These are phyloP conservation scores for Pseudorasbora parva DNA, from an alignment of 2,113 vertebrate species.

Conservation along the genomic window DNA sequence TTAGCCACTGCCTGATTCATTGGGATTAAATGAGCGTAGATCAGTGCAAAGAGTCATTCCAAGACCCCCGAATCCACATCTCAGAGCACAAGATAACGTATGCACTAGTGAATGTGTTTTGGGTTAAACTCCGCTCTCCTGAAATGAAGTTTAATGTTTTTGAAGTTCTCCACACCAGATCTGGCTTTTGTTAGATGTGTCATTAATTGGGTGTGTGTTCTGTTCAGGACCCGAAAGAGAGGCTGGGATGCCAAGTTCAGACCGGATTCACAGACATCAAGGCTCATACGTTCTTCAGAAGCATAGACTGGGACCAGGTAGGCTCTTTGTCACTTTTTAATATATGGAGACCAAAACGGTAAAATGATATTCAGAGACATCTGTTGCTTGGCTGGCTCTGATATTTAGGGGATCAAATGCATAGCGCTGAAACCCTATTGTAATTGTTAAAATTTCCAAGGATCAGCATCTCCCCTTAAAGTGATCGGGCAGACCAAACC, in stretches of 20 bases:
- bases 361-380: neutral
- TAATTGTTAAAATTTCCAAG: too few relatives aligned
- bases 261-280: slow-evolving; percentile 96
- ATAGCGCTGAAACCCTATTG: too few relatives aligned
- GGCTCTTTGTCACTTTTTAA: neutral
- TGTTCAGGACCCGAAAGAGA: slow-evolving; percentile 94
- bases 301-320: slow-evolving; percentile 99
- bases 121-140: neutral
- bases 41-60: neutral
- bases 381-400: neutral
- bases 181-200: neutral
- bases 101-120: neutral
- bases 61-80: neutral
- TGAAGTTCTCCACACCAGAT: neutral
- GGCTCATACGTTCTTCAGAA: slow-evolving; percentile 97
- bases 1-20: slow-evolving; percentile 24
- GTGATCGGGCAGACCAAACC: too few relatives aligned
- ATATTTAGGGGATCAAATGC: neutral
- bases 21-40: slow-evolving; percentile 23
- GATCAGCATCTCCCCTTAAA: too few relatives aligned
- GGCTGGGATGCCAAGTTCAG: slow-evolving; percentile 94
- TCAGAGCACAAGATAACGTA: neutral
- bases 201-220: slow-evolving; percentile 48
- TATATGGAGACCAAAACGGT: neutral
- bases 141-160: neutral